These are phyloP conservation scores for Channa maculata DNA, from an alignment of 2,113 vertebrate species.

Conservation along the genomic window DNA sequence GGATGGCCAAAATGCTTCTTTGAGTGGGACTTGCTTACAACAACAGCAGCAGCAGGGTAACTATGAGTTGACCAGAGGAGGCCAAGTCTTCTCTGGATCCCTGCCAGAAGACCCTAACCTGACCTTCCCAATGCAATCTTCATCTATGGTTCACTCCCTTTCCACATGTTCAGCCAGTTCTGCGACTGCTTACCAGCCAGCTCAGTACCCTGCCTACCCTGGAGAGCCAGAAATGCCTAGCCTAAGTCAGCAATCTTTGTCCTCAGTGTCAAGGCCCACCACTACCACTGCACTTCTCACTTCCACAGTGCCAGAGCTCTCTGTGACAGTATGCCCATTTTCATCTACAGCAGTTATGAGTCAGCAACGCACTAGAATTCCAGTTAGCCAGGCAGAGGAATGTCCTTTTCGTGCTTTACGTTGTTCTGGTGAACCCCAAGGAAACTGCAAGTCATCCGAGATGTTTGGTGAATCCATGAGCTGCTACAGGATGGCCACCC, in stretches of 20 bases:
- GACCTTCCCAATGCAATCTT: slow-evolving; percentile 83
- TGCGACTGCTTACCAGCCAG: slow-evolving; percentile 82
- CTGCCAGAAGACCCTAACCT: slow-evolving; percentile 81
- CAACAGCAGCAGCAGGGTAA: slow-evolving; percentile 79
- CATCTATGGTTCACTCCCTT: slow-evolving; percentile 86
- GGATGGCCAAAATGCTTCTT: slow-evolving; percentile 79
- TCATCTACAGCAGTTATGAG: slow-evolving; percentile 85
- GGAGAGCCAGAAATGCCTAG: slow-evolving; percentile 87
- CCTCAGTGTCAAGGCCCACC: slow-evolving; percentile 83
- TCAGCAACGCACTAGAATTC: slow-evolving; percentile 72
- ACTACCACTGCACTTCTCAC: slow-evolving; percentile 76
- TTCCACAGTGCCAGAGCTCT: slow-evolving; percentile 83
- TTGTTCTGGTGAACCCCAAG: slow-evolving; percentile 88
- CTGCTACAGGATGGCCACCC: slow-evolving; percentile 77
- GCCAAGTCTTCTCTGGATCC: slow-evolving; percentile 86
- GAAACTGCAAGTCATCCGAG: slow-evolving; percentile 89
- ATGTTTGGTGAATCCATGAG: slow-evolving; percentile 90
- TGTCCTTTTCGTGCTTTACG: slow-evolving; percentile 89
- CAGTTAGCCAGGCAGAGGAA: slow-evolving; percentile 85
- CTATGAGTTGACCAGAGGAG: slow-evolving; percentile 79
- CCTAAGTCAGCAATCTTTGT: slow-evolving; percentile 85
- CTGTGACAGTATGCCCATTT: slow-evolving; percentile 88
- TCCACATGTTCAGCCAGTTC: slow-evolving; percentile 89
- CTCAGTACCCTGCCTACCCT: slow-evolving; percentile 91
- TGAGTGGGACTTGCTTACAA: slow-evolving; percentile 78